phyloP scores from a whole-genome alignment of 2,113 vertebrate genomes.

The Illadopsis cleaveri region DNA sequence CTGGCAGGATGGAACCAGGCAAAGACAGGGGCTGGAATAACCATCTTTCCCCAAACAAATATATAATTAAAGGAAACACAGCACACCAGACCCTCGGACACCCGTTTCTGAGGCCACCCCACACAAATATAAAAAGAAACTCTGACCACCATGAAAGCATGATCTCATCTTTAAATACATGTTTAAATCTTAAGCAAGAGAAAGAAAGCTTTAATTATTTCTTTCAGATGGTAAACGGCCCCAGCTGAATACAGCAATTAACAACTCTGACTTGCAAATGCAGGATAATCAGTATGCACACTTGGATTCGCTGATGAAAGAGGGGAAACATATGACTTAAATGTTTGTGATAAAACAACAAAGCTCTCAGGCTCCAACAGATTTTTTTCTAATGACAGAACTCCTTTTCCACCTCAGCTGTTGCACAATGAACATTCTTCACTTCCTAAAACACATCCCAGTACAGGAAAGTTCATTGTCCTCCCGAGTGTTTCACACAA shows the following conservation, averaged over 20 bases:
- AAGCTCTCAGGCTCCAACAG: background rate
- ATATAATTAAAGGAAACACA: slow-evolving; percentile 37
- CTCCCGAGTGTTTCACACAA: background rate
- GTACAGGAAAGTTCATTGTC: background rate
- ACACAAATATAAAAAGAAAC: background rate
- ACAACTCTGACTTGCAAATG: slow-evolving; percentile 29
- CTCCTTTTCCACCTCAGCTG: background rate
- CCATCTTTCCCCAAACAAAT: background rate
- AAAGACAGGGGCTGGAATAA: background rate
- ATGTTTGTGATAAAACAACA: background rate
- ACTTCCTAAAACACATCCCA: background rate
- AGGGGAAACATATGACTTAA: background rate
- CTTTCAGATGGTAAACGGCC: slow-evolving; percentile 35
- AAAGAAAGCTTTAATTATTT: slow-evolving; percentile 50
- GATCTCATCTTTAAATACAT: slow-evolving; percentile 59
- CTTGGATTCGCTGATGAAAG: background rate
- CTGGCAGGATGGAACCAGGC: background rate
- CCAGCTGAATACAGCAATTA: background rate
- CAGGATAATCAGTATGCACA: background rate
- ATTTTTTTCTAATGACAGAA: background rate
- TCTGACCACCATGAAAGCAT: slow-evolving; percentile 12
- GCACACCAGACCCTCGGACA: background rate
- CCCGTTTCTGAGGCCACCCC: slow-evolving; percentile 10
- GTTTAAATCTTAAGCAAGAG: background rate
- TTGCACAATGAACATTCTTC: background rate